Base-by-base conservation (phyloP, 2,888 invertebrate genomes). In the Julus scandinavius region DNA sequence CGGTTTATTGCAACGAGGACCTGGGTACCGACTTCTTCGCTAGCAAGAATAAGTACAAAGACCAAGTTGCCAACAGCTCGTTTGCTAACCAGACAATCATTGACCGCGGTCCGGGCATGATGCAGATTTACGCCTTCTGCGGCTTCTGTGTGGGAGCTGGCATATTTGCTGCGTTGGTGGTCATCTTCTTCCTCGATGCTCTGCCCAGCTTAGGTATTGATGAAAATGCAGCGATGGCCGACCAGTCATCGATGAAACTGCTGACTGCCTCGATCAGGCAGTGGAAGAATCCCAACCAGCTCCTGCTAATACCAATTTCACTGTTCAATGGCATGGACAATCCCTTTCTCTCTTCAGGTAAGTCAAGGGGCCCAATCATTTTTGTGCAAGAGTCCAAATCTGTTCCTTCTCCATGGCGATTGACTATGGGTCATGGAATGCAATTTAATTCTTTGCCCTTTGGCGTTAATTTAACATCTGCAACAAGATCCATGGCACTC, bases 1-100 rank as follows among this genome's bases (percentile, higher is more conserved):
- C 89, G 0, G 83, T 84, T 2, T 90, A 89, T 38, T 90, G 90
- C 38, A 87, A 88, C 29, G 88, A 72, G 54, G 86, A 86, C 20
- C 86, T 88, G n/a, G 86, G 86, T 20, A 85, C 86, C 15, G 49
- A 54, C 83, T 88, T 86, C 86, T 15, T 40, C 41, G 40, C 63
- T 41, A 41, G 72, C n/a, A 29, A 20, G 40, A 63, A 63, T 38
- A 58, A 29, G 17, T 0, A 38, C 41, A 40, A n/a, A n/a, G 1
- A 7, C 49, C 13, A n/a, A 2, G 5, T 17, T 7, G 38, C 11
- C 29, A 87, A 50, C n/a, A 50, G 9, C 13, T 54, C 50, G 4
- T 20, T 40, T 7, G 50, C 50, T 15, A 54, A 87, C 58, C 87
- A 45, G 29, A 87, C 87, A 29, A 17, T 40, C 50, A 11, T 13